Evolutionary conservation across 2,888 invertebrate species (phyloP), one percentile per base, ranked within the genome.

Genomic region (Hetaerina titia): DNA sequence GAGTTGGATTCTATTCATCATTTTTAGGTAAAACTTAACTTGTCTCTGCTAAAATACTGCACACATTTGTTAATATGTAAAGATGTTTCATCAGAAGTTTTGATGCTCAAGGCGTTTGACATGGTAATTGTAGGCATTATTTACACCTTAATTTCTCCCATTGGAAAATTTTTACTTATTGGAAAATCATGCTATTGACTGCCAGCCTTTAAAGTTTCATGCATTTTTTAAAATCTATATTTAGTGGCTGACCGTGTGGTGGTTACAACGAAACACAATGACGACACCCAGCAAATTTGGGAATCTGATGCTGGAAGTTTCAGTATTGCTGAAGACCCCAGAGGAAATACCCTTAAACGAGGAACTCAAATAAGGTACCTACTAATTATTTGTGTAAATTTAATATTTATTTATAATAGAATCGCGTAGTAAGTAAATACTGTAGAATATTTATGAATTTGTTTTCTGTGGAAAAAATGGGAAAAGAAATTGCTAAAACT

Each of bases 1-100:
- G 99, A 96, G 99, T 99, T 96, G 99, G 99, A 95, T 99, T 99
- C 97, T 99, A 99, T 97, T 99, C 99, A 0, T 98, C 99, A 5
- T 99, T 99, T 97, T 97, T 99, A 95, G 96, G 96, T 96, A 96
- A 96, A 95, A 95, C 19, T 45, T 45, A 45, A 45, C 45, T 45
- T 45, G 45, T 45, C 45, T 1, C 45, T 2, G 4, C 45, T n/a
- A n/a, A n/a, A n/a, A n/a, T n/a, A n/a, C n/a, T n/a, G n/a, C n/a
- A n/a, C n/a, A n/a, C n/a, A n/a, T n/a, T n/a, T n/a, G n/a, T n/a
- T n/a, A n/a, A n/a, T n/a, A 45, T 45, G 45, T 45, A 45, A 45
- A n/a, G n/a, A 45, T 45, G 45, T 45, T 45, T 4, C 45, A 45
- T 45, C 45, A 45, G 4, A 45, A 45, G 45, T 45, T n/a, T 45